These are phyloP conservation scores for Solea senegalensis DNA, from an alignment of 2,113 vertebrate species.

Conservation along the genomic window DNA sequence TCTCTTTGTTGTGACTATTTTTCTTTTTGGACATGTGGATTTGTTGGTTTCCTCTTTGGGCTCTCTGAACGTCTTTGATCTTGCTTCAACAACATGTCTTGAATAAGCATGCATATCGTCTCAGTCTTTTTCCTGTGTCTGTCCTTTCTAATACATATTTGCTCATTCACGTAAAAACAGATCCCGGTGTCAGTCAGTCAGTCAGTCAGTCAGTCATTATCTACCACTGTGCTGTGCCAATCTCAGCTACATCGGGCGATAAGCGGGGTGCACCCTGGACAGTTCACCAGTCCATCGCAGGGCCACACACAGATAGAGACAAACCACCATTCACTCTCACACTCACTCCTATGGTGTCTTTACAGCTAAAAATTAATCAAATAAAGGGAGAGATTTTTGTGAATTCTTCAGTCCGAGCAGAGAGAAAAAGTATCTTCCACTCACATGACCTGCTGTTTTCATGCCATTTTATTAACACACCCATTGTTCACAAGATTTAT, in stretches of 20 bases:
- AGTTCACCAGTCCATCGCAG: too few relatives aligned
- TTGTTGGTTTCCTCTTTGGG: conserved; percentile 49
- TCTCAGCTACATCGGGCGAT: too few relatives aligned
- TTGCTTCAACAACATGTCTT: conserved; percentile 52
- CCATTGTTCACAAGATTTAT: neutral
- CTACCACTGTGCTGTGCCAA: too few relatives aligned
- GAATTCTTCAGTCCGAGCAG: conserved; percentile 58
- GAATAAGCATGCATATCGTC: conserved; percentile 58
- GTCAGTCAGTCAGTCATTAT: too few relatives aligned
- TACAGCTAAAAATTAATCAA: neutral
- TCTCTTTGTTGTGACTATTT: conserved; percentile 45
- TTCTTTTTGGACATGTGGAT: conserved; percentile 22
- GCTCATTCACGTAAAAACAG: conserved; percentile 8
- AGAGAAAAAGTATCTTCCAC: conserved; percentile 54
- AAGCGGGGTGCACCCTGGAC: too few relatives aligned
- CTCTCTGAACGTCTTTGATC: conserved; percentile 52
- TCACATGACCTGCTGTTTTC: conserved; percentile 22
- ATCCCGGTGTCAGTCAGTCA: neutral
- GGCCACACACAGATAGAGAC: too few relatives aligned
- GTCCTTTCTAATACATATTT: conserved; percentile 24
- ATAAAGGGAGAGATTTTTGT: neutral
- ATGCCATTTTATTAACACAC: conserved; percentile 43
- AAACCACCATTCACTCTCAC: too few relatives aligned
- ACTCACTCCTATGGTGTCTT: neutral
- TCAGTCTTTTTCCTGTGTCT: conserved; percentile 23